A percentile compares a stretch with the other conserved stretches of the same genome.
phyloP scores from a whole-genome alignment of 1,140 invertebrate genomes.

The Geopemphigus sp. region DNA sequence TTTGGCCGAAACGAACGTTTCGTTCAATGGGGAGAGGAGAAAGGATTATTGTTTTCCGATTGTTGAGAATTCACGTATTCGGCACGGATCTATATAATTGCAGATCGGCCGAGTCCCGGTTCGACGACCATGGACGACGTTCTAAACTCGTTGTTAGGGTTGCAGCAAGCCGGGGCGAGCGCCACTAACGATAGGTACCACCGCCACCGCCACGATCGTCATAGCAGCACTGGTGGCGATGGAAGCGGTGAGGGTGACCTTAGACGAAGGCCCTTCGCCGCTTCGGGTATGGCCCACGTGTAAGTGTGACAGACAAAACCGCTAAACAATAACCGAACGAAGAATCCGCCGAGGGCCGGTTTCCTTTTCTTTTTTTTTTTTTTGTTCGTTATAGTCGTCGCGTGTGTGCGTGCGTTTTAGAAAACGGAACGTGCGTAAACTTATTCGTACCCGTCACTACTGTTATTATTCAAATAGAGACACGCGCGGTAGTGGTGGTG shows the following conservation, averaged over 20 bases:
- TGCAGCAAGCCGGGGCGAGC: conserved; percentile 56
- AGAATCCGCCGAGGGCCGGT: too few species aligned
- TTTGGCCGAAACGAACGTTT: too few species aligned
- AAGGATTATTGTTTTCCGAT: neutral
- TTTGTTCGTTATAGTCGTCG: neutral
- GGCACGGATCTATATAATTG: conserved; percentile 42
- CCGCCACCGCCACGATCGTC: conserved; percentile 52
- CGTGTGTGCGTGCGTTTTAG: neutral
- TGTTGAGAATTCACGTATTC: conserved; percentile 43
- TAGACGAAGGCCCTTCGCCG: conserved; percentile 54
- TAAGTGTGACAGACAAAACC: conserved; percentile 61
- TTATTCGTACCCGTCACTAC: too few species aligned
- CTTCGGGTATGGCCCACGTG: conserved; percentile 75
- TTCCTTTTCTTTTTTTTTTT: neutral
- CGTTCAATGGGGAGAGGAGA: neutral
- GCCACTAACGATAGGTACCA: conserved; percentile 61
- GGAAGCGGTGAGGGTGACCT: neutral
- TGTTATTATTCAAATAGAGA: too few species aligned
- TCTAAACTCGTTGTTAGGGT: conserved; percentile 80
- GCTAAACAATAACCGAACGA: neutral
- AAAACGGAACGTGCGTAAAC: too few species aligned
- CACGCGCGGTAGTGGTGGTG: too few species aligned
- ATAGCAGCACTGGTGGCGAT: conserved; percentile 56
- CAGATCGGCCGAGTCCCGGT: conserved; percentile 62
- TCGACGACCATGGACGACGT: conserved; percentile 90